Base-by-base conservation (phyloP, 2,797 vertebrate genomes). In the Danio choprae region DNA sequence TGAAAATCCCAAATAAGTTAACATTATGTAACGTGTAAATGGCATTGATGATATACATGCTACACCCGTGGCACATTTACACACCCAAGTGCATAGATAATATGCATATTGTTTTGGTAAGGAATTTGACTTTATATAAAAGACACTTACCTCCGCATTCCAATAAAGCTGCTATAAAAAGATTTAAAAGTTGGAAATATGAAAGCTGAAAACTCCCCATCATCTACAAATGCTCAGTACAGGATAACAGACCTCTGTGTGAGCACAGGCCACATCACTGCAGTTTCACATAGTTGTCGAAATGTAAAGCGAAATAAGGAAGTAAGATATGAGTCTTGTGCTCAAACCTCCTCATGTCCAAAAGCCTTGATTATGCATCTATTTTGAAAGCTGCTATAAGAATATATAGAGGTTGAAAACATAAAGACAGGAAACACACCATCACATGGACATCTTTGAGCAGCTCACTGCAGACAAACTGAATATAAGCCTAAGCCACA, bases 81-180 rank as follows among this genome's bases (percentile, higher is more conserved):
- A 64, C n/a, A 7, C 10, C 8, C 7, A 13, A 64, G 12, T 10
- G 29, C 13, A 15, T 1, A 50, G 2, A 70, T 16, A 41, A 11
- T 62, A 53, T 40, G 16, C 36, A 41, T 63, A 4, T 3, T 2
- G 10, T 8, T 56, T 6, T n/a, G 6, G n/a, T 51, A 15, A 36
- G 4, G 5, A 38, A 53, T 53, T 15, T 18, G 5, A 38, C 1
- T 12, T 60, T 11, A 46, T 4, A 59, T 7, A 41, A 36, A 48
- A 55, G 41, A 46, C 10, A 46, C 79, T 74, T 56, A 84, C 83
- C 12, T 78, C 18, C 13, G 5, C 11, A 59, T 71, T 80, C 65
- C 53, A 55, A 20, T 65, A 72, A n/a, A 9, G 38, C 18, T 29
- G 46, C 20, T n/a, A 77, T 22, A 8, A 68, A 16, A 2, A 77